Base-by-base conservation (phyloP, 1,140 invertebrate species). In the Neodiprion lecontei region DNA sequence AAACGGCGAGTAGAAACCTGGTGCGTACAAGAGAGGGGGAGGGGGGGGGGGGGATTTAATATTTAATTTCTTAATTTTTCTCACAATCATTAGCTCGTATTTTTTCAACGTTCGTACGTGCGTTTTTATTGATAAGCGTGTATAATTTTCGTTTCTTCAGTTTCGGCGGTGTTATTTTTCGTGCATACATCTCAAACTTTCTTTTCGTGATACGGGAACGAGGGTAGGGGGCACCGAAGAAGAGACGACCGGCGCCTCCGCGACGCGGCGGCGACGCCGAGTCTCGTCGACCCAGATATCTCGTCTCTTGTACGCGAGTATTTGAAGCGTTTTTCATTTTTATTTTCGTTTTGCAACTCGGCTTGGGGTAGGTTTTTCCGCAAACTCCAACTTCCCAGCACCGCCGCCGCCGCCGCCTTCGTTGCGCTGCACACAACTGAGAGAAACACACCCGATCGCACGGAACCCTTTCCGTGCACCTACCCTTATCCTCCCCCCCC, bases 201-300 rank as follows among this genome's bases (percentile, higher is more conserved):
- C 11, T 61, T 17, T 61, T 17, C 28, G 28, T 1, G 28, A 40
- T 40, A 40, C 5, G 28, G 28, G 28, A 5, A 40, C 5, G 28
- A 40, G 28, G 14, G 68, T 69, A 28, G 5, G 68, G 47, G 68
- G 68, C 14, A 3, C 5, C 28, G 1, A 40, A 40, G 28, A 79
- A 82, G 82, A 81, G 85, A 86, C 80, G 83, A 77, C 84, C 84
- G 86, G 86, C 87, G 87, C 85, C 85, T 80, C 79, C 75, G 81
- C 81, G 81, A 80, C 75, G 81, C 81, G 80, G 76, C 83, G 86
- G 85, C 87, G 86, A 85, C 86, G 81, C 83, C 81, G 81, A 86
- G 86, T 87, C 86, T 88, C 28, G 28, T 40, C 85, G 85, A 87
- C 85, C 86, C 82, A 87, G 84, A 87, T 40, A 40, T 87, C 84